These are phyloP conservation scores for Serripes groenlandicus DNA, from an alignment of 2,888 invertebrate species.

Conservation along the genomic window DNA sequence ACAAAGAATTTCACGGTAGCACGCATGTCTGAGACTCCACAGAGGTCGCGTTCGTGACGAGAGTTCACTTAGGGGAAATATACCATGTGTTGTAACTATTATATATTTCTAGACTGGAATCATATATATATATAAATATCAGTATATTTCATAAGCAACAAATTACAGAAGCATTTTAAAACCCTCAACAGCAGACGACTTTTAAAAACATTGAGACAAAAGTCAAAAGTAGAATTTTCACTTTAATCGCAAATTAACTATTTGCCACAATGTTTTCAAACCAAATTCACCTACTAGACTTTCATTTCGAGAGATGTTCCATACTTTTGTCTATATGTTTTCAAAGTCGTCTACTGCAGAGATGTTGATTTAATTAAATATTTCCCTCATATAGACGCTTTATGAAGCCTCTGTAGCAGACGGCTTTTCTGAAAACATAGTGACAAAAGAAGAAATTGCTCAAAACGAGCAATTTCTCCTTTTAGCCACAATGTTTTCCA, in stretches of 20 bases:
- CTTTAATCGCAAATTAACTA: neutral
- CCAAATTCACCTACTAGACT: too few relatives aligned
- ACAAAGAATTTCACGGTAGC: slow-evolving; percentile 35
- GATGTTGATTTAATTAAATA: too few relatives aligned
- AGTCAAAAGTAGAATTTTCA: neutral
- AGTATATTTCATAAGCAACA: too few relatives aligned
- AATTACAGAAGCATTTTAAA: too few relatives aligned
- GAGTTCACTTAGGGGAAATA: neutral
- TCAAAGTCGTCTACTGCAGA: too few relatives aligned
- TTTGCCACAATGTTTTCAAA: neutral
- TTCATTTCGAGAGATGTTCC: too few relatives aligned
- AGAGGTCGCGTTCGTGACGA: slow-evolving; percentile 17
- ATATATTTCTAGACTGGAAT: too few relatives aligned
- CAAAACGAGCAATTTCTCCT: too few relatives aligned
- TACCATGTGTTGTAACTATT: slow-evolving; percentile 3
- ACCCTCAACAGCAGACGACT: neutral
- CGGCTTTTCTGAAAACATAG: neutral
- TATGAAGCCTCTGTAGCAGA: neutral
- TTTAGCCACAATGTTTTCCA: too few relatives aligned
- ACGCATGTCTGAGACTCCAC: slow-evolving; percentile 23
- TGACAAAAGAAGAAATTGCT: neutral
- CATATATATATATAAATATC: too few relatives aligned
- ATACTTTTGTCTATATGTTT: too few relatives aligned
- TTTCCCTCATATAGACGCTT: neutral
- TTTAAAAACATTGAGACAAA: neutral